Base-by-base conservation (phyloP, 2,888 invertebrate species). In the Apodemia arnacis region DNA sequence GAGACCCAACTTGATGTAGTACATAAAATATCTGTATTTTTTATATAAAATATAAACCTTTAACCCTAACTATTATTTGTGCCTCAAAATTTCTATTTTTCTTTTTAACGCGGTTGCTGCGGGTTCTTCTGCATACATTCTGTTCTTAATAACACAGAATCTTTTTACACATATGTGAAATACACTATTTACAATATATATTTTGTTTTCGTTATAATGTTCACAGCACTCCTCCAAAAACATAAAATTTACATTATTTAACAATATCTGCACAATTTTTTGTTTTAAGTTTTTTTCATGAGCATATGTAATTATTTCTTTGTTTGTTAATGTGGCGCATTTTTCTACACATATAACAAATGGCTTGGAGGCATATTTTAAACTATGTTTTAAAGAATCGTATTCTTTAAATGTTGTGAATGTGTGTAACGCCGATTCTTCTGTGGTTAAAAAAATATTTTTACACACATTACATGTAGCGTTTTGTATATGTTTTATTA, bases 391-490 rank as follows among this genome's bases (percentile, higher is more conserved):
- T 21, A 63, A 63, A 8, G 21, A 3, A 63, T 63, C 24, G 2
- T 63, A 63, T 11, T 63, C 63, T 63, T 63, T 63, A 11, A 87
- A 82, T 49, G 27, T 87, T 54, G 31, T 84, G 0, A 54, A 79
- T 21, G 73, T 66, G 70, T 70, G 80, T 15, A 66, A 10, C 66
- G 81, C 83, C 15, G 85, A 87, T 63, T 89, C 88, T 72, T 63
- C 24, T 11, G 21, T 63, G 11, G 44, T n/a, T 31, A 87, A 66
- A 38, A 21, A 34, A 85, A 92, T 74, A 44, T 82, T 3, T 21
- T 63, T 63, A 63, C 63, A 63, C 1, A 10, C 13, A 8, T 11
- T 24, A 44, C 18, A 69, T 13, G 10, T 1, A 41, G 1, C 1
- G 38, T 41, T 41, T 41, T 78, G 27, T 41, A 34, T 1, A 41